A percentile compares a stretch with the other conserved stretches of the same genome.
phyloP scores from a whole-genome alignment of 2,797 vertebrate species.

The Rhinichthys osculus region DNA sequence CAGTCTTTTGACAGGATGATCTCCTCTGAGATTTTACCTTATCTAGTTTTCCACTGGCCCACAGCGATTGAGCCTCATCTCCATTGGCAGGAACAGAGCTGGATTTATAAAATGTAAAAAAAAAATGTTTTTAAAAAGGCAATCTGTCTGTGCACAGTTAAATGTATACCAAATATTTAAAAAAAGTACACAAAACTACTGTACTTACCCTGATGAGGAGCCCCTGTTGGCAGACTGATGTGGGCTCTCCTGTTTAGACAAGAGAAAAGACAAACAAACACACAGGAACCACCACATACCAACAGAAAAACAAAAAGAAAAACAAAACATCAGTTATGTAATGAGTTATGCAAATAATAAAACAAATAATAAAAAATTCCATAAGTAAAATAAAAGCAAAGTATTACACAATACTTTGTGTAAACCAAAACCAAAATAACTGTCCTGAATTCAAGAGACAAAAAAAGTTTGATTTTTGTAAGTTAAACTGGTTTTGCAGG shows the following conservation, averaged over 20 bases:
- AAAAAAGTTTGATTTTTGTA: constrained; percentile 40
- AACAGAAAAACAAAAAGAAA: constrained; percentile 59
- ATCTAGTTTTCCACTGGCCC: constrained; percentile 85
- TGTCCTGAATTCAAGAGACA: background rate
- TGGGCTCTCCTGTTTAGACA: constrained; percentile 72
- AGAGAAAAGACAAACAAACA: constrained; percentile 55
- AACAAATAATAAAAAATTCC: background rate
- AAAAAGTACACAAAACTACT: constrained; percentile 28
- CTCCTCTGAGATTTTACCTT: constrained; percentile 84
- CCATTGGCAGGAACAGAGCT: constrained; percentile 75
- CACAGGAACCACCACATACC: constrained; percentile 51
- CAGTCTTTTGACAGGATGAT: constrained; percentile 82
- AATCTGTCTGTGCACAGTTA: background rate
- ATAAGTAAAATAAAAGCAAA: constrained; percentile 21
- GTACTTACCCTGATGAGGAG: constrained; percentile 76
- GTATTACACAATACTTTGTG: background rate
- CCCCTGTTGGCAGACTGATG: constrained; percentile 70
- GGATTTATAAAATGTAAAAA: constrained; percentile 15
- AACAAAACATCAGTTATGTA: constrained; percentile 55
- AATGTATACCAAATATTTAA: background rate
- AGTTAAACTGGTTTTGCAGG: constrained; percentile 37
- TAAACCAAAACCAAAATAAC: constrained; percentile 1
- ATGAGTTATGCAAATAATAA: constrained; percentile 41
- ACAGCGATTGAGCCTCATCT: constrained; percentile 72
- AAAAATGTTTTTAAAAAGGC: background rate